These are phyloP conservation scores for Deilephila porcellus DNA, from an alignment of 2,888 invertebrate genomes.

Conservation along the genomic window DNA sequence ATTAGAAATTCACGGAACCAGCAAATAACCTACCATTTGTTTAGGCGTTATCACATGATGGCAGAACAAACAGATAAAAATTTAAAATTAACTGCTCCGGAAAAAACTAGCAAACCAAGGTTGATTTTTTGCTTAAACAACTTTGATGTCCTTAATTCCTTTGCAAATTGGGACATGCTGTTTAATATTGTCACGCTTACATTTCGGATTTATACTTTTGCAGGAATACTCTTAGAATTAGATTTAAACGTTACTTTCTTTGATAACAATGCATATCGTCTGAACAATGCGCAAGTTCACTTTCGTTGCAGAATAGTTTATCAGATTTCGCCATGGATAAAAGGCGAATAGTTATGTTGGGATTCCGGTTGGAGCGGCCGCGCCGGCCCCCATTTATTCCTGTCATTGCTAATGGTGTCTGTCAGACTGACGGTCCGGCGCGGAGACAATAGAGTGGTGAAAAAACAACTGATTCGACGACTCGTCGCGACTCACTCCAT, in stretches of 20 bases:
- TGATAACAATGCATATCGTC: neutral
- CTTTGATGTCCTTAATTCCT: neutral
- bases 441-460: constrained; percentile 54
- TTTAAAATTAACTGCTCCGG: neutral
- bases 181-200: neutral
- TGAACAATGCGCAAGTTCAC: neutral
- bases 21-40: neutral
- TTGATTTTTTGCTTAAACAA: constrained; percentile 16
- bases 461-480: constrained; percentile 44
- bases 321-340: constrained; percentile 28
- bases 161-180: neutral
- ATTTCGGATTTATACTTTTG: neutral
- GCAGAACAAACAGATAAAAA: constrained; percentile 8
- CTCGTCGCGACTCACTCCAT: constrained; percentile 42
- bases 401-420: constrained; percentile 64
- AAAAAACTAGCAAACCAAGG: neutral
- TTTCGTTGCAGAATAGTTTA: constrained; percentile 1
- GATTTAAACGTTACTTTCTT: neutral
- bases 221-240: neutral
- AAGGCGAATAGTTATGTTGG: constrained; percentile 42
- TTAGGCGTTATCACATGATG: neutral
- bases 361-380: constrained; percentile 51
- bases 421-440: constrained; percentile 53
- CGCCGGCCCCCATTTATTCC: constrained; percentile 61
- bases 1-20: neutral